A percentile compares a stretch with the other conserved stretches of the same genome.
Evolutionary conservation across 1,140 invertebrate genomes (phyloP).

Genomic region (Trigoniulus corallinus): DNA sequence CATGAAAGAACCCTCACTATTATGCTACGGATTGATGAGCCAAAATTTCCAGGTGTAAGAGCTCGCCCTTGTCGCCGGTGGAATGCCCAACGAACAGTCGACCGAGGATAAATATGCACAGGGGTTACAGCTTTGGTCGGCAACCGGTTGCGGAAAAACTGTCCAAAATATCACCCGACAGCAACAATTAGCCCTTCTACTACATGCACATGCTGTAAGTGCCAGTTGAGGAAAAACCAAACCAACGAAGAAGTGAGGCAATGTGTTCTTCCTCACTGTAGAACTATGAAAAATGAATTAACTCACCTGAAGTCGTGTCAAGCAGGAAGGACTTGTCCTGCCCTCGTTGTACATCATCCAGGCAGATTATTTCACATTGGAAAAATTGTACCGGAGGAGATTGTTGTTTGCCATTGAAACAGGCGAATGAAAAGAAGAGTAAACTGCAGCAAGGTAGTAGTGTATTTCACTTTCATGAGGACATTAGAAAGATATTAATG

Average conservation of each 20-base stretch:
- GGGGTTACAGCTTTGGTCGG: too few relatives aligned
- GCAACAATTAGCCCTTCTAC: constrained; percentile 85
- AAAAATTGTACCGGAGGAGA: constrained; percentile 88
- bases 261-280: constrained; percentile 89
- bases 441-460: constrained; percentile 12
- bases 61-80: too few relatives aligned
- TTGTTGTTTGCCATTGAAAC: constrained; percentile 94
- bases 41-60: too few relatives aligned
- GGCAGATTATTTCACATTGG: constrained; percentile 98
- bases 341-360: constrained; percentile 92
- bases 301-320: constrained; percentile 97
- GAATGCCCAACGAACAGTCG: too few relatives aligned
- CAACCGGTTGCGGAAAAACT: too few relatives aligned
- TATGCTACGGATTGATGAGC: too few relatives aligned
- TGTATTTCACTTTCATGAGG: neutral
- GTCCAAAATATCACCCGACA: too few relatives aligned
- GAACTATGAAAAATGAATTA: constrained; percentile 98
- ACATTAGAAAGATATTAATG: too few relatives aligned
- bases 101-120: too few relatives aligned
- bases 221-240: constrained; percentile 70
- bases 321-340: constrained; percentile 71
- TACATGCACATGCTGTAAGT: constrained; percentile 99
- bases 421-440: constrained; percentile 64
- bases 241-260: constrained; percentile 25
- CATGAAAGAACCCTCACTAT: too few relatives aligned